These are phyloP conservation scores for Folsomia manolachei DNA, from an alignment of 2,888 invertebrate genomes.

Conservation along the genomic window DNA sequence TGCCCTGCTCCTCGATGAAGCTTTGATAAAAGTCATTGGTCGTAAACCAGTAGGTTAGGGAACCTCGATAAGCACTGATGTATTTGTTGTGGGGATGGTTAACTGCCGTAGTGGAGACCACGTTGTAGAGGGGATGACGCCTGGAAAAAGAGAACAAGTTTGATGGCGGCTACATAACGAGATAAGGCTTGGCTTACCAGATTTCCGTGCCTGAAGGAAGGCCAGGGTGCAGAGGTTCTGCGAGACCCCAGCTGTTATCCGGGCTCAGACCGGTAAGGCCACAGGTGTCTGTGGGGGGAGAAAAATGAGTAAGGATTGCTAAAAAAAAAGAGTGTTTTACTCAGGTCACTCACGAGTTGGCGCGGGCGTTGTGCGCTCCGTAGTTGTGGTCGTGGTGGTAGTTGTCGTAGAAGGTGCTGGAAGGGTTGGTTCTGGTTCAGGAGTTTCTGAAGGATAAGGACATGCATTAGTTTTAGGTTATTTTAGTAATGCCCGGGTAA, in stretches of 20 bases:
- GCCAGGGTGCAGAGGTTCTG: background rate
- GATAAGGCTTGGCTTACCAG: background rate
- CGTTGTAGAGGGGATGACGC: background rate
- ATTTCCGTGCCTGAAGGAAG: background rate
- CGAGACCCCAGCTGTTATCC: background rate
- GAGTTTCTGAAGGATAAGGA: no score
- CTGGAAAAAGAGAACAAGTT: no score
- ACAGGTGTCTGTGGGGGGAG: background rate
- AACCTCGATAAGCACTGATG: background rate
- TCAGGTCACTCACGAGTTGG: no score
- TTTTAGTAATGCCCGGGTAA: no score
- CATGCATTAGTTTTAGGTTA: no score
- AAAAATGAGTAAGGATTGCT: no score
- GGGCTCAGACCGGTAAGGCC: background rate
- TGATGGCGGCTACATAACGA: no score
- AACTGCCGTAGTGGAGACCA: background rate
- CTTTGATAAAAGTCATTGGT: background rate
- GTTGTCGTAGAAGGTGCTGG: no score
- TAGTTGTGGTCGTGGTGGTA: no score
- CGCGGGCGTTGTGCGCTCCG: no score
- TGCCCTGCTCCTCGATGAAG: background rate
- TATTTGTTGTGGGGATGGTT: background rate
- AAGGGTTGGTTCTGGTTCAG: no score
- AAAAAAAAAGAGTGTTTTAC: no score
- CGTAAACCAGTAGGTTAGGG: background rate